Base-by-base conservation (phyloP, 2,888 invertebrate species). In the Ophonus ardosiacus region DNA sequence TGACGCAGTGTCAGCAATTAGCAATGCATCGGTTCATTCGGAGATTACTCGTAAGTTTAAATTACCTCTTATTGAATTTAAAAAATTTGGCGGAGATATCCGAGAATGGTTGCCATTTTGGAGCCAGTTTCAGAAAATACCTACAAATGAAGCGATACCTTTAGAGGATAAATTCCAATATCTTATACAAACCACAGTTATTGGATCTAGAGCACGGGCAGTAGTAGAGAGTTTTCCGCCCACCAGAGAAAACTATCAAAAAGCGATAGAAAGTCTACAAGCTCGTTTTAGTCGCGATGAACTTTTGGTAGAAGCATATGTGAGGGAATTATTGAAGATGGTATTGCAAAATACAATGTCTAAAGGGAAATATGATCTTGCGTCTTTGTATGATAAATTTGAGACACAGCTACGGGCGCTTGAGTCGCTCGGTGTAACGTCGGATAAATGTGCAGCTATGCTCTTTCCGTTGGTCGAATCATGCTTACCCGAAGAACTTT, bases 61-160 rank as follows among this genome's bases (percentile, higher is more conserved):
- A 51, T 84, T 87, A 76, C 87, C 87, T 43, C 74, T n/a, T 8
- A 85, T 87, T 78, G 85, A 87, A 82, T 85, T 87, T 43, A 87
- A 85, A 38, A 85, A 83, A 24, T 88, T 87, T 85, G 78, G 81
- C 71, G 87, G 88, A 10, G 80, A 87, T 40, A 78, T 88, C 13
- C 83, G 84, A 43, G 86, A 87, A 7, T 88, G 88, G 87, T 78
- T 88, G 17, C 63, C 86, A 5, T 88, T 88, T 81, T 88, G 88
- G 88, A 31, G 59, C 6, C 87, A 88, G 74, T 88, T 88, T 81
- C 86, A 86, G 63, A 88, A 86, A 63, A 86, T 88, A 18, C 82
- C 87, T 81, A 84, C 84, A 7, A 88, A 88, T 84, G 31, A 57
- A 6, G n/a, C 59, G n/a, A 85, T 88, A 31, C 87, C 86, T 15